A percentile compares a stretch with the other conserved stretches of the same genome.
phyloP scores from a whole-genome alignment of 2,113 vertebrate genomes.

The Hemiprocne comata region DNA sequence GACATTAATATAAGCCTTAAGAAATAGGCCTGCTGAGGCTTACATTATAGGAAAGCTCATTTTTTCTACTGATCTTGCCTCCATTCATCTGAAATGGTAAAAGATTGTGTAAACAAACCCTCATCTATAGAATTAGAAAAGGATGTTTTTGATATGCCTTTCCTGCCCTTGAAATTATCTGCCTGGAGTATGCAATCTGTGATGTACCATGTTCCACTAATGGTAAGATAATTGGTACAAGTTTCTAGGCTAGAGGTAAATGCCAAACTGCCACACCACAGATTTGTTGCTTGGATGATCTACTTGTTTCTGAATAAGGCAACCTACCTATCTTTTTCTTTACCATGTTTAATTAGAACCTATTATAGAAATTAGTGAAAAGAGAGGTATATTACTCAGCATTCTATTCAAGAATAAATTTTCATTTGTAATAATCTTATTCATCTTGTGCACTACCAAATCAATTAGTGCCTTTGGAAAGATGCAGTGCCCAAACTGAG shows the following conservation, averaged over 20 bases:
- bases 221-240: slow-evolving; percentile 59
- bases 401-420: slow-evolving; percentile 15
- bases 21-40: slow-evolving; percentile 59
- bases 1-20: slow-evolving; percentile 74
- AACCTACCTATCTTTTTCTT: slow-evolving; percentile 3
- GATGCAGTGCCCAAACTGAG: slow-evolving; percentile 20
- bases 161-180: slow-evolving; percentile 55
- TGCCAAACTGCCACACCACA: slow-evolving; percentile 29
- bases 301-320: background rate
- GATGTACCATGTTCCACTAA: slow-evolving; percentile 51
- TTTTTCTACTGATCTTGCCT: slow-evolving; percentile 50
- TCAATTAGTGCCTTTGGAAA: slow-evolving; percentile 53
- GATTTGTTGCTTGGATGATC: slow-evolving; percentile 24
- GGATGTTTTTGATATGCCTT: slow-evolving; percentile 36
- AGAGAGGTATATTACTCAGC: slow-evolving; percentile 1
- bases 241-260: slow-evolving; percentile 44
- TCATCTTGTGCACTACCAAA: slow-evolving; percentile 27
- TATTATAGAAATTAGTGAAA: slow-evolving; percentile 15
- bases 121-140: slow-evolving; percentile 65
- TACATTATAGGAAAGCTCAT: slow-evolving; percentile 37
- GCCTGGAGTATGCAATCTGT: slow-evolving; percentile 20
- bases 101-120: slow-evolving; percentile 63
- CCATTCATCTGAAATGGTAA: slow-evolving; percentile 21
- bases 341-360: slow-evolving; percentile 6
- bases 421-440: slow-evolving; percentile 22